Evolutionary conservation across 2,797 vertebrate genomes (phyloP).

Genomic region (Rousettus madagascariensis): DNA sequence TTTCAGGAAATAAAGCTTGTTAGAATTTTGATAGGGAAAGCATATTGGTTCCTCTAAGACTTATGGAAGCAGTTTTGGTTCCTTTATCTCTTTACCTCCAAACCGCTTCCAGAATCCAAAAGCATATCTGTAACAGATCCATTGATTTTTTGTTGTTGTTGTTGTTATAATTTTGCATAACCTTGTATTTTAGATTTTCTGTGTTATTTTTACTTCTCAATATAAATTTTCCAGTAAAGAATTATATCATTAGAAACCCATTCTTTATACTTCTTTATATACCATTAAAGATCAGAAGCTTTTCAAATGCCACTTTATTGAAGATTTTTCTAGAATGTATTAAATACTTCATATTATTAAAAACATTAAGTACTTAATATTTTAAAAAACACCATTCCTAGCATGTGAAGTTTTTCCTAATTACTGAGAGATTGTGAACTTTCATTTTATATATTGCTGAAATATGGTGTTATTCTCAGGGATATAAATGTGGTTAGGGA

Average conservation of each 20-base stretch:
- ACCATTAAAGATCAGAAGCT: background rate
- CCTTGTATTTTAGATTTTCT: background rate
- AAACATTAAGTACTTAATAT: too few relatives aligned
- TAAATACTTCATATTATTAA: background rate
- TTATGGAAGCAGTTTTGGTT: background rate
- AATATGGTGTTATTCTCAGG: background rate
- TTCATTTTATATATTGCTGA: background rate
- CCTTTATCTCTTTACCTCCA: background rate
- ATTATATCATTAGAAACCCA: background rate
- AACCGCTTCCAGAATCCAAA: background rate
- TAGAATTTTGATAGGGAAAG: background rate
- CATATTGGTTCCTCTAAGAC: background rate
- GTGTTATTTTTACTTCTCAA: background rate
- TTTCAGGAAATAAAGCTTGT: constrained; percentile 5
- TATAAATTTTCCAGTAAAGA: background rate
- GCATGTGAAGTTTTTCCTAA: background rate
- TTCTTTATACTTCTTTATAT: background rate
- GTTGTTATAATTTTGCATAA: background rate
- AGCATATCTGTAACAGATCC: background rate
- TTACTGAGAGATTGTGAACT: background rate
- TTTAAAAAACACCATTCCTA: background rate
- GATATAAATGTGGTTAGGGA: background rate
- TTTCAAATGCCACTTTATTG: background rate
- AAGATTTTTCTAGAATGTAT: constrained; percentile 14
- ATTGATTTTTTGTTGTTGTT: background rate